Conservation (phyloP, 2,888 invertebrate genomes). For the Drosophila differens region DNA sequence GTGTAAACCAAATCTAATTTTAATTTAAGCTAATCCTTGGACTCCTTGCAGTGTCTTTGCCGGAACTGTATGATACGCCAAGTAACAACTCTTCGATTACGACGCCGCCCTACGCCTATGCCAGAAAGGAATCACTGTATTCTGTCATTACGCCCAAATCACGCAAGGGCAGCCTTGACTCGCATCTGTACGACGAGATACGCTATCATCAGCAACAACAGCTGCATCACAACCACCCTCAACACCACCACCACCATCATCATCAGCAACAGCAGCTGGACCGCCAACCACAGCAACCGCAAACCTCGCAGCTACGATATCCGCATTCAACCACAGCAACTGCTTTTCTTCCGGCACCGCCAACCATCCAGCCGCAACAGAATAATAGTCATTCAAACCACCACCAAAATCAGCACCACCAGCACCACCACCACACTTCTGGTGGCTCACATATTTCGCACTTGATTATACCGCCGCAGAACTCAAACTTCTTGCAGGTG, state of each 20-base stretch:
- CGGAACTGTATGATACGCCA: constrained; percentile 84
- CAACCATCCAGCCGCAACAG: constrained; percentile 20
- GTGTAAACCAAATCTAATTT: background rate
- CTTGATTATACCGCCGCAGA: constrained; percentile 82
- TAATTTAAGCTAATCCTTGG: background rate
- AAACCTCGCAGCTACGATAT: constrained; percentile 39
- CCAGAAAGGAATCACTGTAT: constrained; percentile 83
- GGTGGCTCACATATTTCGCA: constrained; percentile 69
- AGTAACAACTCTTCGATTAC: constrained; percentile 82
- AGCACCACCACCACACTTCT: constrained; percentile 38
- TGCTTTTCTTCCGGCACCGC: constrained; percentile 58
- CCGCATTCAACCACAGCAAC: constrained; percentile 36
- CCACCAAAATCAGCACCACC: constrained; percentile 30
- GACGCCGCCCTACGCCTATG: constrained; percentile 82
- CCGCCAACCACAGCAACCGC: constrained; percentile 50
- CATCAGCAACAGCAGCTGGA: constrained; percentile 26
- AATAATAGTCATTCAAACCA: constrained; percentile 21
- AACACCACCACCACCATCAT: constrained; percentile 39
- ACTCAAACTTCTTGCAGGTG: constrained; percentile 79
- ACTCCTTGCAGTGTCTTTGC: constrained; percentile 49
- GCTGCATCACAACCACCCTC: constrained; percentile 51
- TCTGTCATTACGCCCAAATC: constrained; percentile 83
- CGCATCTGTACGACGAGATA: constrained; percentile 85
- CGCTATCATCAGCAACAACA: constrained; percentile 81
- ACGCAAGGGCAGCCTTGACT: constrained; percentile 84